Conservation (phyloP, 2,888 invertebrate genomes). For the Ischnus inquisitorius region DNA sequence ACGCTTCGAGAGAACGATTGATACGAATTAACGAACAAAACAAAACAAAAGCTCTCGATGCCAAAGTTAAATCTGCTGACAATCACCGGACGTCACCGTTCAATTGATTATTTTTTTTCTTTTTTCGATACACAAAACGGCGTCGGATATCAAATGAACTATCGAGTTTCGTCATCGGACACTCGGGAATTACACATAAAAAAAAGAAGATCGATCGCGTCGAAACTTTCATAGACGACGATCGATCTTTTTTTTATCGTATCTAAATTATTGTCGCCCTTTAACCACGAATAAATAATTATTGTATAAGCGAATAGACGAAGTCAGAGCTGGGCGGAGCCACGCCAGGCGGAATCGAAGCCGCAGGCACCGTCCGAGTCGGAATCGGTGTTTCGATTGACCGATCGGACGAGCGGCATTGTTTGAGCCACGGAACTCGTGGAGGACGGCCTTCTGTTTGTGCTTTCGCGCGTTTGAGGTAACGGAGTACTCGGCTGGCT, state of each 20-base stretch:
- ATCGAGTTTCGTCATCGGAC: constrained; percentile 13
- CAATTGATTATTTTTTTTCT: constrained; percentile 26
- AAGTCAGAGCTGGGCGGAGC: constrained; percentile 80
- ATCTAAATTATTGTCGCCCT: neutral
- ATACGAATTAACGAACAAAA: constrained; percentile 25
- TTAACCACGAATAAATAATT: constrained; percentile 21
- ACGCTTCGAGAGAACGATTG: constrained; percentile 32
- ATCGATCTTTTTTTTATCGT: constrained; percentile 11
- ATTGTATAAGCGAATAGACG: constrained; percentile 10
- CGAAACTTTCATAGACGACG: neutral
- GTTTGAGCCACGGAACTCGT: constrained; percentile 84
- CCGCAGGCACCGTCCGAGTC: constrained; percentile 96
- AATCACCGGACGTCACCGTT: constrained; percentile 31
- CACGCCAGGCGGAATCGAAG: constrained; percentile 92
- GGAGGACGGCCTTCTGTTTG: constrained; percentile 80
- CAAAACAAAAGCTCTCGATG: neutral
- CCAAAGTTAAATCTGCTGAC: constrained; percentile 27
- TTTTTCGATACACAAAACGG: neutral
- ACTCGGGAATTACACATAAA: neutral
- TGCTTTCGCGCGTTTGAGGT: constrained; percentile 70
- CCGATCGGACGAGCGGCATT: constrained; percentile 83
- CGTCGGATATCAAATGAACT: constrained; percentile 25
- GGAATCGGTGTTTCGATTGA: constrained; percentile 89
- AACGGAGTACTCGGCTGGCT: constrained; percentile 82
- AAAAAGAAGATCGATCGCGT: constrained; percentile 29